Evolutionary conservation across 2,797 vertebrate species (phyloP).

Genomic region (Hydrocynus forskahlii): DNA sequence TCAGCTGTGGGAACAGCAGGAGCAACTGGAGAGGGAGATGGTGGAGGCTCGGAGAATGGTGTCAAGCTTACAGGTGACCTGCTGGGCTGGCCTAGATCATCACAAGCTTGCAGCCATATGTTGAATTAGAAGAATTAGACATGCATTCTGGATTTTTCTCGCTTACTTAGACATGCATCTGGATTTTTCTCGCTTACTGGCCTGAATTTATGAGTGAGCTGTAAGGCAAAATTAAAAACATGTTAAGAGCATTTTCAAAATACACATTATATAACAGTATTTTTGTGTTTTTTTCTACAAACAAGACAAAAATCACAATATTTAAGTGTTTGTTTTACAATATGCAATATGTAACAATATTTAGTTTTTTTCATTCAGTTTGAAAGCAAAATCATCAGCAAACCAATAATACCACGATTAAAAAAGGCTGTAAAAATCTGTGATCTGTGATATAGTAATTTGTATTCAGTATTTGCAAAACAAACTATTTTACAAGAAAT

Average conservation of each 20-base stretch:
- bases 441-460: not conserved
- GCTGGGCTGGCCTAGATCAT: not conserved
- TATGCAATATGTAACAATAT: no score
- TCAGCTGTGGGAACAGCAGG: constrained; percentile 87
- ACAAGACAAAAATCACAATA: no score
- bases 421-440: not conserved
- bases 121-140: not conserved
- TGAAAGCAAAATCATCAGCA: not conserved
- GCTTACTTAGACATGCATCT: not conserved
- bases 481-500: no score
- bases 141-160: not conserved
- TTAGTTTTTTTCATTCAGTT: no score
- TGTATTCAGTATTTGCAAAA: no score
- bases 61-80: constrained; percentile 90
- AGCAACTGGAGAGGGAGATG: constrained; percentile 91
- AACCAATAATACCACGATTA: not conserved
- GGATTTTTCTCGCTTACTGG: not conserved
- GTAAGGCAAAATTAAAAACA: not conserved
- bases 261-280: no score
- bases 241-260: not conserved
- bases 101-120: not conserved
- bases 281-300: no score
- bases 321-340: no score
- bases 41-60: constrained; percentile 96
- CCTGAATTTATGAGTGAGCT: not conserved